Percentiles rank a stretch among this genome's conserved stretches.
phyloP scores from a whole-genome alignment of 2,888 invertebrate species.

The Mimas tiliae region DNA sequence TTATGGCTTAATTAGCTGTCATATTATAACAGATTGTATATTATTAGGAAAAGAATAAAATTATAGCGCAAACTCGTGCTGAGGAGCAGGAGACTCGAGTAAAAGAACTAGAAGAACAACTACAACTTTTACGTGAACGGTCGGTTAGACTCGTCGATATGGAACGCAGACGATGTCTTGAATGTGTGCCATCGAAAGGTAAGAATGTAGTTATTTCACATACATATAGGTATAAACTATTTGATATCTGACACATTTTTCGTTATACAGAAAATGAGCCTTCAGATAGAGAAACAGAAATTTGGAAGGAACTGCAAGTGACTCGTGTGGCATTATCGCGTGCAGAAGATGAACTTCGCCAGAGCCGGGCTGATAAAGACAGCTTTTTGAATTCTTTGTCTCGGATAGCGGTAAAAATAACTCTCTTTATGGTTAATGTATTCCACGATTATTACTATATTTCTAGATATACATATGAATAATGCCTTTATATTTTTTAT shows the following conservation, averaged over 20 bases:
- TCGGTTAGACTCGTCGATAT: slow-evolving; percentile 64
- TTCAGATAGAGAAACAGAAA: slow-evolving; percentile 74
- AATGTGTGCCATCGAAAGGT: slow-evolving; percentile 72
- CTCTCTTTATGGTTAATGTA: not conserved
- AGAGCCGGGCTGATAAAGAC: slow-evolving; percentile 77
- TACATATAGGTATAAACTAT: not conserved
- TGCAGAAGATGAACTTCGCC: slow-evolving; percentile 69
- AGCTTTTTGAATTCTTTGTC: slow-evolving; percentile 76
- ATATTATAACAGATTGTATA: slow-evolving; percentile 26
- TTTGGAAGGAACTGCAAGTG: slow-evolving; percentile 79
- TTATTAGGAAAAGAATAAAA: slow-evolving; percentile 58
- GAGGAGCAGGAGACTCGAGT: slow-evolving; percentile 56
- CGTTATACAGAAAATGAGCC: slow-evolving; percentile 64
- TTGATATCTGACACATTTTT: not conserved
- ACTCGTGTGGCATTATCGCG: slow-evolving; percentile 60
- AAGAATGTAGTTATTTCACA: slow-evolving; percentile 6
- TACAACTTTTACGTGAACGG: slow-evolving; percentile 57
- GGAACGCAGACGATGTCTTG: slow-evolving; percentile 64
- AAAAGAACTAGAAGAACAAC: slow-evolving; percentile 59
- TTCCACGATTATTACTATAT: not conserved
- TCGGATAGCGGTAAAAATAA: slow-evolving; percentile 71
- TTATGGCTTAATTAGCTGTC: not conserved
- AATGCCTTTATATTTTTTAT: not conserved
- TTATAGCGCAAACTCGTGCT: slow-evolving; percentile 47
- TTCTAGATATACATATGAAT: too few species aligned